Evolutionary conservation across 2,113 vertebrate genomes (phyloP).

Genomic region (Pavo muticus): DNA sequence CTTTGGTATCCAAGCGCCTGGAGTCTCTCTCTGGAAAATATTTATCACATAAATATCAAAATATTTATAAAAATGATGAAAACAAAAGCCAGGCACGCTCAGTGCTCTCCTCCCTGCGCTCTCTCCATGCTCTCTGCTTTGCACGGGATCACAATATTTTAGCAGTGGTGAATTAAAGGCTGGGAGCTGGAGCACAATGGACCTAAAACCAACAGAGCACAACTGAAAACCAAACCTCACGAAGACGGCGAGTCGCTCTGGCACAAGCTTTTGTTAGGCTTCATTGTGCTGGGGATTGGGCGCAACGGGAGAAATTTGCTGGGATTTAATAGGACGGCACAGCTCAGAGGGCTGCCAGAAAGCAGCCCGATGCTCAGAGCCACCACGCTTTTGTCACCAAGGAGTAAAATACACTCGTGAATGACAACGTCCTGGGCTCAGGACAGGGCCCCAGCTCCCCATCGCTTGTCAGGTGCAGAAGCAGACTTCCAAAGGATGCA

Average conservation of each 20-base stretch:
- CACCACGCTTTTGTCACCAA: too few relatives aligned
- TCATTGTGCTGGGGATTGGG: background rate
- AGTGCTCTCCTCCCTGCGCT: background rate
- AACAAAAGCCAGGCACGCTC: background rate
- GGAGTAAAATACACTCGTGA: background rate
- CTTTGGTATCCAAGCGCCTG: background rate
- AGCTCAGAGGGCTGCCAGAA: background rate
- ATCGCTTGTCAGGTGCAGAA: background rate
- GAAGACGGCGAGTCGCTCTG: background rate
- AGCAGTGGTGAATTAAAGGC: background rate
- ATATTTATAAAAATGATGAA: background rate
- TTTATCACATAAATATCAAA: background rate
- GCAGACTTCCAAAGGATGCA: background rate
- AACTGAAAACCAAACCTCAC: background rate
- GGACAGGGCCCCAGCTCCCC: background rate
- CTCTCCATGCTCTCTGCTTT: background rate
- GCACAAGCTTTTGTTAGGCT: constrained; percentile 2
- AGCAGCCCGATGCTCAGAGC: background rate
- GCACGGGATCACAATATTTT: background rate
- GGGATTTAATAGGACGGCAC: background rate
- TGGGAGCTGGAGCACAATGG: background rate
- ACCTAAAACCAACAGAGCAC: constrained; percentile 18
- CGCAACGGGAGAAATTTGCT: rapidly evolving
- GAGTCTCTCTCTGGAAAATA: background rate
- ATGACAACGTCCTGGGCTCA: background rate